A percentile compares a stretch with the other conserved stretches of the same genome.
phyloP scores from a whole-genome alignment of 2,113 vertebrate genomes.

The Lamprotornis superbus region DNA sequence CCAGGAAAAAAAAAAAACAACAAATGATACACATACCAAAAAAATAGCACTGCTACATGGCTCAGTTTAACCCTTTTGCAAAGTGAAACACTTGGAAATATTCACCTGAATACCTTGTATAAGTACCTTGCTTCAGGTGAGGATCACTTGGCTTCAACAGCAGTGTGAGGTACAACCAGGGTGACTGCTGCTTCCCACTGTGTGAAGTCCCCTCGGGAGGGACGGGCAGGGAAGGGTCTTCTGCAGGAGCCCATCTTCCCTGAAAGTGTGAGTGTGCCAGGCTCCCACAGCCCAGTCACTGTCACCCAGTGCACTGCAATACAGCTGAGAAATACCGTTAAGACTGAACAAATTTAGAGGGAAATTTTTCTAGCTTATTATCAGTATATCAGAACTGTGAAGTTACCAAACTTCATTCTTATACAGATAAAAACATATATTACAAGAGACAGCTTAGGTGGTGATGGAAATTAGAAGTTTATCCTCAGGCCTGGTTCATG shows the following conservation, averaged over 20 bases:
- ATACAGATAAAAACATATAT: neutral
- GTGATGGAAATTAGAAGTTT: neutral
- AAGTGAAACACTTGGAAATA: neutral
- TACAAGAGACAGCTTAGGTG: neutral
- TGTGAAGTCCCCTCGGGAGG: accelerated
- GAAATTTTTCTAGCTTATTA: neutral
- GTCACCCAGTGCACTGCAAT: neutral
- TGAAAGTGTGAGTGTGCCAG: neutral
- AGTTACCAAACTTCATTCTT: neutral
- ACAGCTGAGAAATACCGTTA: accelerated
- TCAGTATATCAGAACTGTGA: neutral
- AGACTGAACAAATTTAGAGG: accelerated
- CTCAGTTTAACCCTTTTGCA: neutral
- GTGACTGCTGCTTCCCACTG: neutral
- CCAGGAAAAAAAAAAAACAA: neutral
- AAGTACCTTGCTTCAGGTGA: neutral
- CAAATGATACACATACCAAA: too few species aligned
- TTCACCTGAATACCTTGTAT: neutral
- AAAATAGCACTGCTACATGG: neutral
- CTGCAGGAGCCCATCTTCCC: neutral
- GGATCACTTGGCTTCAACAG: neutral
- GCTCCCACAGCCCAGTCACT: accelerated
- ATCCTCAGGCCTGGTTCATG: neutral
- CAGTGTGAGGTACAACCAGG: accelerated
- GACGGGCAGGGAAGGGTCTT: accelerated